Evolutionary conservation across 2,888 invertebrate genomes (phyloP).

Genomic region (Apotomis turbidana): DNA sequence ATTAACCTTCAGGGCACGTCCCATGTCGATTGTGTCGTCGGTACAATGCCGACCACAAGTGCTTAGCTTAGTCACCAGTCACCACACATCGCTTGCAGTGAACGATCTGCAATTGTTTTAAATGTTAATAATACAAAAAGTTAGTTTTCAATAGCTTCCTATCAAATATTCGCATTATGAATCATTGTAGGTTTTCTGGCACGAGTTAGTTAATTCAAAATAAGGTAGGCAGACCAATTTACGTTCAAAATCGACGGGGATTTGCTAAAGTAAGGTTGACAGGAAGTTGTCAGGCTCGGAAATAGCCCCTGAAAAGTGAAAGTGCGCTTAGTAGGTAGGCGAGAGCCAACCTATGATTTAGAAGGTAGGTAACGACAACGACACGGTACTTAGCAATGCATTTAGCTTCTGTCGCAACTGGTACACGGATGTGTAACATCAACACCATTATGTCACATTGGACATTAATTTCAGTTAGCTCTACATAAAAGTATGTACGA

Average conservation of each 20-base stretch:
- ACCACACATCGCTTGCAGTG: neutral
- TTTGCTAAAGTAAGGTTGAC: slow-evolving; percentile 7
- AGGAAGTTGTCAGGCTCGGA: slow-evolving; percentile 28
- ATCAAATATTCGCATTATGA: neutral
- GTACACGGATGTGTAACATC: slow-evolving; percentile 19
- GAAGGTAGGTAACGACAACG: slow-evolving; percentile 22
- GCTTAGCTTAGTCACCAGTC: slow-evolving; percentile 4
- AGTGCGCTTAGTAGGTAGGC: slow-evolving; percentile 12
- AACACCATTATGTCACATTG: slow-evolving; percentile 15
- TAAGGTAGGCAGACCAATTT: slow-evolving; percentile 3
- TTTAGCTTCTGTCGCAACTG: slow-evolving; percentile 10
- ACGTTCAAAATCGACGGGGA: slow-evolving; percentile 7
- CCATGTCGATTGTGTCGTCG: slow-evolving; percentile 20
- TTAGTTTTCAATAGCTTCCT: neutral
- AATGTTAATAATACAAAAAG: neutral
- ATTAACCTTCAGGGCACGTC: slow-evolving; percentile 36
- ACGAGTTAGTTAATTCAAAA: neutral
- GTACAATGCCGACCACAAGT: slow-evolving; percentile 26
- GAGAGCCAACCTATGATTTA: slow-evolving; percentile 27
- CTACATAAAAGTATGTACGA: no score
- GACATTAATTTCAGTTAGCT: slow-evolving; percentile 18
- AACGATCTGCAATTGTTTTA: neutral
- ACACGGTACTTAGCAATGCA: neutral
- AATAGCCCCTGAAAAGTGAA: slow-evolving; percentile 32
- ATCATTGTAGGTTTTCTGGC: neutral